Percentiles rank a stretch among this genome's conserved stretches.
phyloP scores from a whole-genome alignment of 2,113 vertebrate species.

The Tupaia tana region DNA sequence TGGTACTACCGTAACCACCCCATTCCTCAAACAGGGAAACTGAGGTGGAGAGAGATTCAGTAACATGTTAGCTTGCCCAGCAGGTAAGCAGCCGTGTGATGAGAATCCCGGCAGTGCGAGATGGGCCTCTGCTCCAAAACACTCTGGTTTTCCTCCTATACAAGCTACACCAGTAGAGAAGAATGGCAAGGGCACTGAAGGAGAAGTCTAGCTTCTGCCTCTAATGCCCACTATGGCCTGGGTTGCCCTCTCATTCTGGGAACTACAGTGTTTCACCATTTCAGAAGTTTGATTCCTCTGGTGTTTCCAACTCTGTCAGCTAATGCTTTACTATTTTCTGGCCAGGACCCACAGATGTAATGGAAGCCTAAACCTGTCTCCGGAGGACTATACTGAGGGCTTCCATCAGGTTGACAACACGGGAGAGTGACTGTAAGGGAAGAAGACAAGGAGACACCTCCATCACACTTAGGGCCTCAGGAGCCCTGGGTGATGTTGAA shows the following conservation, averaged over 20 bases:
- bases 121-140: background rate
- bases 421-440: background rate
- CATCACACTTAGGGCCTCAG: background rate
- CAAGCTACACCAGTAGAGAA: background rate
- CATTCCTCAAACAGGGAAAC: background rate
- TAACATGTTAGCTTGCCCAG: background rate
- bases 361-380: background rate
- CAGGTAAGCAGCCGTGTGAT: background rate
- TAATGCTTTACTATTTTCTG: background rate
- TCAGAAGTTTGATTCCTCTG: background rate
- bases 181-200: fast-evolving
- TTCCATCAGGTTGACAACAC: background rate
- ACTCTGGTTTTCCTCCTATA: background rate
- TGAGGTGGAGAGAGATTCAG: background rate
- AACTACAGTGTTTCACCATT: background rate
- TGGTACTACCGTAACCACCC: too few species aligned
- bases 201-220: background rate
- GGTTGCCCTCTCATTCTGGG: background rate
- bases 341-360: background rate
- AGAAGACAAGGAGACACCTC: background rate
- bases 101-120: background rate
- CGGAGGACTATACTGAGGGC: background rate
- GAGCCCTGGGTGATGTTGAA: background rate
- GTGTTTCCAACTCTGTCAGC: too few species aligned
- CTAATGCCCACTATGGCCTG: background rate